Evolutionary conservation across 2,113 vertebrate genomes (phyloP), one percentile per base, ranked within the genome.

Genomic region (Solea solea): DNA sequence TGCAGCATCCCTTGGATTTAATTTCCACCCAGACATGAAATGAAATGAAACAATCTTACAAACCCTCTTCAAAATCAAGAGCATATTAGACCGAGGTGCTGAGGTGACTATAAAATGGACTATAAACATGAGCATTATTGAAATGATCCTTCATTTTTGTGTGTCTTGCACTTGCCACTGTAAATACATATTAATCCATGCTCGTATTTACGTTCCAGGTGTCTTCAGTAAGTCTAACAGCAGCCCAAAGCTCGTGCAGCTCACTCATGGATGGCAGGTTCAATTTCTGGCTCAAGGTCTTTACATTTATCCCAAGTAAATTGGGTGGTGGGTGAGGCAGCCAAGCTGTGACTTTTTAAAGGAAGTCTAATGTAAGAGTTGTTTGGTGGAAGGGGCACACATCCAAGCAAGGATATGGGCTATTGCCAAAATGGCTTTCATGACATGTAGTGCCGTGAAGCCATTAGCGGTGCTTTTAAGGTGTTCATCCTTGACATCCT

Each of bases 301-400:
- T 84, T 78, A 80, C 73, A 86, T 90, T 91, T 80, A 85, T 88
- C 72, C 80, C 46, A 81, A 76, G 84, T 72, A 85, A 81, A 90
- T 85, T 78, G 74, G 77, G 64, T 77, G 73, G 68, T 48, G 56
- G 76, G 58, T 65, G 61, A 69, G 52, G 64, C 74, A 66, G 74
- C 77, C 79, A 61, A 71, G 79, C 65, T 69, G 73, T 64, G 73
- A 76, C 66, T 74, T 62, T 78, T 80, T 62, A 80, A 67, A 81
- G 52, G 50, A 14, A 70, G 60, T 62, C 64, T 76, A 76, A 87
- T 74, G 68, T 68, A 69, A 34, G 62, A 69, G 60, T 71, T 66
- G 34, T 76, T 84, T 73, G 83, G 48, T 51, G 73, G 58, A 64
- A 81, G 69, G 66, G 73, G 16, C 54, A 73, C 61, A 84, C 67